Percentiles rank a stretch among this genome's conserved stretches.
Conservation (phyloP, 2,113 vertebrate genomes). For the Numida meleagris region DNA sequence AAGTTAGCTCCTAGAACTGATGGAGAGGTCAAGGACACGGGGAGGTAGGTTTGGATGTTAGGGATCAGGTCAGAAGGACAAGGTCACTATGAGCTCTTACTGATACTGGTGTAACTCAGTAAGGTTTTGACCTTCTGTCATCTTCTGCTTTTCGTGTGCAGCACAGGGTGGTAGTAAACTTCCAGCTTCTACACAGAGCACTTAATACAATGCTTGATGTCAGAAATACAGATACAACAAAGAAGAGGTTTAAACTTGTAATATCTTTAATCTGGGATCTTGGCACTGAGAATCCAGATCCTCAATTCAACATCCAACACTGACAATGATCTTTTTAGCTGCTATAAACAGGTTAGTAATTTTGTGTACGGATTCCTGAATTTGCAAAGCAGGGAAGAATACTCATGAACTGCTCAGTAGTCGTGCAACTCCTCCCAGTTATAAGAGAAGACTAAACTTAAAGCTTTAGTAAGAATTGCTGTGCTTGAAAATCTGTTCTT, state of each 20-base stretch:
- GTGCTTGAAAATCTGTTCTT: background rate
- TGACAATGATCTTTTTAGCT: background rate
- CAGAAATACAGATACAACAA: background rate
- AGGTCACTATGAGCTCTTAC: background rate
- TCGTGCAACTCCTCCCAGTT: background rate
- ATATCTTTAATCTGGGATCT: background rate
- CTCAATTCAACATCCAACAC: background rate
- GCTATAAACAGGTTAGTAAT: background rate
- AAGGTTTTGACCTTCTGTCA: background rate
- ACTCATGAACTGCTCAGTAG: background rate
- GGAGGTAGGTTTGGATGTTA: background rate
- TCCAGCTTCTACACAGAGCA: background rate
- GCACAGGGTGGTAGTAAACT: background rate
- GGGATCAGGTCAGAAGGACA: background rate
- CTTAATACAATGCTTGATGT: background rate
- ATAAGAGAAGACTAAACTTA: background rate
- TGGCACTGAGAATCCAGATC: background rate
- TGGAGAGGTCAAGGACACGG: accelerated
- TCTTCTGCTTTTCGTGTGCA: background rate
- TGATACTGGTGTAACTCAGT: background rate
- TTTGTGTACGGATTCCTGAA: background rate
- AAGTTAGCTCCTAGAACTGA: background rate
- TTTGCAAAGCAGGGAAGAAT: background rate
- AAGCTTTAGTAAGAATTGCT: background rate
- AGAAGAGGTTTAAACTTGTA: background rate